Evolutionary conservation across 2,797 vertebrate genomes (phyloP).

Genomic region (Moxostoma hubbsi): DNA sequence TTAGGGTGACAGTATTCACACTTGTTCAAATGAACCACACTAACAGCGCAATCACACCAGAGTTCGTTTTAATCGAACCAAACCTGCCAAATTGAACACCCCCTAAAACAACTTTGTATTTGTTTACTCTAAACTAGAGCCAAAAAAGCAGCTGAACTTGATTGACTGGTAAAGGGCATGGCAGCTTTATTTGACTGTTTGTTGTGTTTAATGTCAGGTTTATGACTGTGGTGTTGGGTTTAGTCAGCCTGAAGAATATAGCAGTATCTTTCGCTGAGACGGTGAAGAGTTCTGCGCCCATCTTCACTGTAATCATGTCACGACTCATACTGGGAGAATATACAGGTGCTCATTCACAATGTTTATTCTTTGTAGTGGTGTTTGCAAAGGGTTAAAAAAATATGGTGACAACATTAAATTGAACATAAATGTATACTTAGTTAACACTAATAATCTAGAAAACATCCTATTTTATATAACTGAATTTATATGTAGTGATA

Average conservation of each 20-base stretch:
- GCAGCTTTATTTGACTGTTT: neutral
- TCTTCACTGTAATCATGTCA: conserved; percentile 98
- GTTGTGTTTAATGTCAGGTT: conserved; percentile 76
- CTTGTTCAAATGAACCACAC: no score
- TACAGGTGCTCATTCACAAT: conserved; percentile 77
- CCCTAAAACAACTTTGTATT: neutral
- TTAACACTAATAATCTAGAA: no score
- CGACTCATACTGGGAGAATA: conserved; percentile 94
- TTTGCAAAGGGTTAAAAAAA: no score
- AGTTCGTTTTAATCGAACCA: no score
- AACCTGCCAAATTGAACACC: no score
- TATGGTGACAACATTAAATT: no score
- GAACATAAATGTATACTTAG: no score
- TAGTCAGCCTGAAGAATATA: conserved; percentile 95
- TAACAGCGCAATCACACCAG: no score
- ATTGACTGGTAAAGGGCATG: neutral
- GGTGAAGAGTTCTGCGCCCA: conserved; percentile 95
- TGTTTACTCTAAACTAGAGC: no score
- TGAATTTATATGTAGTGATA: no score
- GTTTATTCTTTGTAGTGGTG: neutral
- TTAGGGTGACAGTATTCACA: no score
- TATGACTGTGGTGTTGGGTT: conserved; percentile 90
- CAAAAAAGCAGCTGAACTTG: neutral
- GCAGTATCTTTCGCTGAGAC: conserved; percentile 97
- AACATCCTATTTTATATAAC: no score